A percentile compares a stretch with the other conserved stretches of the same genome.
phyloP scores from a whole-genome alignment of 2,797 vertebrate species.

The Bradypodion pumilum region DNA sequence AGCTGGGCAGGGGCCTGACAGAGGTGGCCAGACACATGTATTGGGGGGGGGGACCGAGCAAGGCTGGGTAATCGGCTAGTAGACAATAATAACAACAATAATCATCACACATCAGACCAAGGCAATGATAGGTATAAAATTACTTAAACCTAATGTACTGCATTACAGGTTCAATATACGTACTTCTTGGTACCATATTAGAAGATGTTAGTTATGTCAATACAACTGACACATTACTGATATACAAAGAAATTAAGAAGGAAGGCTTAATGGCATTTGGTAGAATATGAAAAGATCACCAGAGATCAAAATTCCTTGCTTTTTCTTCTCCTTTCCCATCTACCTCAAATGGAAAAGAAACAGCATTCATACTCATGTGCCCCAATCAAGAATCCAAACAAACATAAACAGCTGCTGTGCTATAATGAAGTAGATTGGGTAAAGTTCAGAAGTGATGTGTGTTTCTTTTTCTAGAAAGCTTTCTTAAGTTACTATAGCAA shows the following conservation, averaged over 20 bases:
- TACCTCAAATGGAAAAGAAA: conserved; percentile 24
- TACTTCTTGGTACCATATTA: background rate
- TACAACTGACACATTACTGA: background rate
- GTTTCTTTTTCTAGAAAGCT: conserved; percentile 61
- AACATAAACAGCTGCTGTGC: conserved; percentile 30
- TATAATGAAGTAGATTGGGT: conserved; percentile 66
- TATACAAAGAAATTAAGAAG: background rate
- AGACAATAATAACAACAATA: too few relatives aligned
- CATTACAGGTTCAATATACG: background rate
- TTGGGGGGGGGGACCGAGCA: too few relatives aligned
- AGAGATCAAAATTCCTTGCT: background rate
- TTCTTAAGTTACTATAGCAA: conserved; percentile 72
- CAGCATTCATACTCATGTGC: conserved; percentile 43
- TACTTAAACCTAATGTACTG: too few relatives aligned
- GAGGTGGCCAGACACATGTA: too few relatives aligned
- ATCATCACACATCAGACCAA: too few relatives aligned
- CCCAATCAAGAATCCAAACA: conserved; percentile 50
- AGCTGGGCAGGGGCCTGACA: too few relatives aligned
- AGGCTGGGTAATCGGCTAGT: too few relatives aligned
- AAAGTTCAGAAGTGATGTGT: conserved; percentile 71
- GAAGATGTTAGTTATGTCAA: background rate
- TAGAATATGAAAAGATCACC: background rate
- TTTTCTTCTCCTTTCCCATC: background rate
- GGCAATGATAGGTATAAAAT: too few relatives aligned
- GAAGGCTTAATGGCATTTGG: background rate